These are phyloP conservation scores for Telenomus remus DNA, from an alignment of 1,140 invertebrate genomes.

Conservation along the genomic window DNA sequence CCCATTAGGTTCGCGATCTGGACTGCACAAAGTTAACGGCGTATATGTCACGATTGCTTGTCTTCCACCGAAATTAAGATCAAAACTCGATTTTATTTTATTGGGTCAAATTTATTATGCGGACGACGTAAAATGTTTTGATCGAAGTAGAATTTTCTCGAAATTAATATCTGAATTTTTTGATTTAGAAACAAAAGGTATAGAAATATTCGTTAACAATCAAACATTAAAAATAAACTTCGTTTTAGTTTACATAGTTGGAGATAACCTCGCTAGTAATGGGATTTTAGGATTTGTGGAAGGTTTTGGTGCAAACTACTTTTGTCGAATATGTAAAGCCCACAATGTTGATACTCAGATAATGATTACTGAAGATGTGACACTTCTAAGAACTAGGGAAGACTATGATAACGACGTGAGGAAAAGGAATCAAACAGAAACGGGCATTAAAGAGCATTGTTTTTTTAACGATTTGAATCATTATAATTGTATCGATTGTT, in stretches of 20 bases:
- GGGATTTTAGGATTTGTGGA: constrained; percentile 33
- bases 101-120: constrained; percentile 45
- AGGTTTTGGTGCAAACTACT: constrained; percentile 33
- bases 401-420: too few relatives aligned
- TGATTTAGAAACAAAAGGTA: constrained; percentile 21
- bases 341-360: constrained; percentile 5
- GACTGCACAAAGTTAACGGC: constrained; percentile 46
- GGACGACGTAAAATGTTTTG: constrained; percentile 39
- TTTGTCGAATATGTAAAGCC: constrained; percentile 39
- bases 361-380: constrained; percentile 10
- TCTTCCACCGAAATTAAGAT: constrained; percentile 40
- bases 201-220: constrained; percentile 20
- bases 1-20: constrained; percentile 18
- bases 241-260: constrained; percentile 22
- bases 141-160: constrained; percentile 39
- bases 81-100: constrained; percentile 49
- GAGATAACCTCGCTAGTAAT: constrained; percentile 40
- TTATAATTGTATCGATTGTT: constrained; percentile 32
- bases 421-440: too few relatives aligned
- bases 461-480: constrained; percentile 5
- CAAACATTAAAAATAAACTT: constrained; percentile 23
- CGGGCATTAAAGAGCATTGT: constrained; percentile 10
- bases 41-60: constrained; percentile 39
- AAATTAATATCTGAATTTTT: constrained; percentile 32
- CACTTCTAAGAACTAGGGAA: background rate